A percentile compares a stretch with the other conserved stretches of the same genome.
Conservation (phyloP, 2,797 vertebrate genomes). For the Dipus sagitta region DNA sequence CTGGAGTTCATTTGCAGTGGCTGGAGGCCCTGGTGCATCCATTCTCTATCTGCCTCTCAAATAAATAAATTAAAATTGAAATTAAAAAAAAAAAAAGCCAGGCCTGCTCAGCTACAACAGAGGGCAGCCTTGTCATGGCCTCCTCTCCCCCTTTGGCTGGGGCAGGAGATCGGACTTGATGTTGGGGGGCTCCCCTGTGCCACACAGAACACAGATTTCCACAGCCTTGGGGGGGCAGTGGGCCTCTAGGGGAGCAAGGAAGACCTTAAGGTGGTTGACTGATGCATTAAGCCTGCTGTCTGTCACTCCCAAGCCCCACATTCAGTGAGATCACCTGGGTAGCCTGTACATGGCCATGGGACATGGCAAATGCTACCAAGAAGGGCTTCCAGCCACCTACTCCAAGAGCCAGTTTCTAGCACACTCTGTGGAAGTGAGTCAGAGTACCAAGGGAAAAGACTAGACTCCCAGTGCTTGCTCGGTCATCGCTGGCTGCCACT, state of each 20-base stretch:
- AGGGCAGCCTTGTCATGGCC: background rate
- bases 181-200: fast-evolving
- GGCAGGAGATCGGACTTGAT: background rate
- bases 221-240: background rate
- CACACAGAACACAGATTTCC: background rate
- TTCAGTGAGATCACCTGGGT: too few relatives aligned
- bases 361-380: background rate
- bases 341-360: background rate
- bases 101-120: too few relatives aligned
- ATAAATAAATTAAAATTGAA: too few relatives aligned
- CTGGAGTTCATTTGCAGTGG: too few relatives aligned
- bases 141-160: background rate
- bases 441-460: background rate
- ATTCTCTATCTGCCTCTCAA: too few relatives aligned
- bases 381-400: background rate
- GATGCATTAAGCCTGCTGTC: background rate
- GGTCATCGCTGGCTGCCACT: background rate
- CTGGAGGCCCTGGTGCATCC: too few relatives aligned
- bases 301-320: fast-evolving
- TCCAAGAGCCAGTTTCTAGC: fast-evolving
- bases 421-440: background rate
- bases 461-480: background rate
- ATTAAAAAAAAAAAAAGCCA: too few relatives aligned
- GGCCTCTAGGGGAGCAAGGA: background rate
- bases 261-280: background rate